Evolutionary conservation across 2,113 vertebrate genomes (phyloP).

Genomic region (Anser brachyrhynchus): DNA sequence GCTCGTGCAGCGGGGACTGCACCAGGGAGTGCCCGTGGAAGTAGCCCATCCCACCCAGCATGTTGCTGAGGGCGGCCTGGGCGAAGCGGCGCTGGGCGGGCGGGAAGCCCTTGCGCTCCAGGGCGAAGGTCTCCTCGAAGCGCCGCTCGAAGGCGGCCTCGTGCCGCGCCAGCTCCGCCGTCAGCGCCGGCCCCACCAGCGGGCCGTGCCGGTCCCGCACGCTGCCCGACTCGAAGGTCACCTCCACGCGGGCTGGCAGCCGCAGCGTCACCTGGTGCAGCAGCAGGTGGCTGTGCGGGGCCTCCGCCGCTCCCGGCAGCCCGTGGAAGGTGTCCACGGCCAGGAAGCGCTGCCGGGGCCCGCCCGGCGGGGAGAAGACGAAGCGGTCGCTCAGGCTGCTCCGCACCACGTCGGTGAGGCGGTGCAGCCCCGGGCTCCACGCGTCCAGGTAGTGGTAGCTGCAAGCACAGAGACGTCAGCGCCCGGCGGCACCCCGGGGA

Average conservation of each 20-base stretch:
- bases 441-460: constrained; percentile 91
- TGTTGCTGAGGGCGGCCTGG: constrained; percentile 88
- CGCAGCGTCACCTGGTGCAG: constrained; percentile 92
- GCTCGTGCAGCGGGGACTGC: constrained; percentile 76
- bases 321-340: constrained; percentile 79
- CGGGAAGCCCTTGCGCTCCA: constrained; percentile 80
- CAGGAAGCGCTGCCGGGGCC: constrained; percentile 81
- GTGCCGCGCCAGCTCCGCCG: constrained; percentile 76
- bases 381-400: constrained; percentile 84
- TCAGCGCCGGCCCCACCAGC: constrained; percentile 78
- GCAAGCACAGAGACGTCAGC: not conserved
- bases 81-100: constrained; percentile 79
- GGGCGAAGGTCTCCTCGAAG: constrained; percentile 85
- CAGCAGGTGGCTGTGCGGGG: constrained; percentile 75
- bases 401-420: constrained; percentile 87
- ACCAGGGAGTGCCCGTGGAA: constrained; percentile 90
- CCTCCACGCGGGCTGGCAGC: constrained; percentile 84
- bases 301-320: constrained; percentile 63
- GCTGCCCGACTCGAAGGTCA: constrained; percentile 90
- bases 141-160: constrained; percentile 75
- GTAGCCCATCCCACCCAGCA: constrained; percentile 92
- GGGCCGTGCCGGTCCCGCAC: constrained; percentile 69
- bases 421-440: constrained; percentile 83
- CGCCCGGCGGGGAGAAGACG: constrained; percentile 74
- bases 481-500: not conserved